Percentiles rank a stretch among this genome's conserved stretches.
Conservation (phyloP, 2,113 vertebrate genomes). For the Ovibos moschatus region DNA sequence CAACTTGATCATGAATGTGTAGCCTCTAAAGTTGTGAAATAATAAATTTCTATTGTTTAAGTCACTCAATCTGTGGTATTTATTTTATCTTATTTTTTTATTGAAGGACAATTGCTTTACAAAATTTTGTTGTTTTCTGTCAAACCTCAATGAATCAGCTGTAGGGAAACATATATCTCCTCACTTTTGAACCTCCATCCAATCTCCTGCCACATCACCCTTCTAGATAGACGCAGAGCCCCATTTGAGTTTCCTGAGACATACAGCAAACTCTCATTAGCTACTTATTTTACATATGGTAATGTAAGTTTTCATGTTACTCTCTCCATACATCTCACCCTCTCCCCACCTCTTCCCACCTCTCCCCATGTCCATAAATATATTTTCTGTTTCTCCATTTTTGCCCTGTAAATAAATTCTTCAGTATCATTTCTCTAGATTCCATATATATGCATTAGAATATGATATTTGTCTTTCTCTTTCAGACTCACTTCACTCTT, state of each 20-base stretch:
- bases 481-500: neutral
- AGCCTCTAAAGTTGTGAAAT: neutral
- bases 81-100: neutral
- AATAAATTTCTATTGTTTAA: neutral
- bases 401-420: no score
- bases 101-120: neutral
- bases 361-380: no score
- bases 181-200: neutral
- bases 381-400: no score
- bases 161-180: neutral
- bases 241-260: neutral
- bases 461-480: neutral
- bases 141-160: neutral
- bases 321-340: no score
- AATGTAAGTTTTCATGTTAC: no score
- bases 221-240: neutral
- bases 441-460: no score
- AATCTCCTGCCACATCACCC: neutral
- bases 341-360: no score
- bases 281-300: neutral
- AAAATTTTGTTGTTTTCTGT: neutral
- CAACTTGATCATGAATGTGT: neutral
- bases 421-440: no score
- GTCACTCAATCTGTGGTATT: neutral
- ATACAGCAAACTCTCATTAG: neutral